These are phyloP conservation scores for Dicycla oo DNA, from an alignment of 2,888 invertebrate species.

Conservation along the genomic window DNA sequence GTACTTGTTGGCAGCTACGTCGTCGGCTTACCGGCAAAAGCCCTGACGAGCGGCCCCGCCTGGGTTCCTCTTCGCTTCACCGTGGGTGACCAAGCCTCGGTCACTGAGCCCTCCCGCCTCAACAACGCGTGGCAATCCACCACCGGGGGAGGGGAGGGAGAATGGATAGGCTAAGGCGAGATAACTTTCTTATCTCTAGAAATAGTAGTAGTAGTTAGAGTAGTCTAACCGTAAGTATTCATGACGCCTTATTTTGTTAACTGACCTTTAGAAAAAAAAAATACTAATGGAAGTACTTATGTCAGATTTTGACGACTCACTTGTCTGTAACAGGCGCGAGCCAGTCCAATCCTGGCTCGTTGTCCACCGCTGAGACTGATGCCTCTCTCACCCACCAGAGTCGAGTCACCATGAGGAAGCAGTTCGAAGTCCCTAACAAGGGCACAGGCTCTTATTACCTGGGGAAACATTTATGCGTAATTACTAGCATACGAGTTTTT, in stretches of 20 bases:
- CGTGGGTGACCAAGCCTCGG: too few relatives aligned
- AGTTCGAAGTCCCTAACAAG: slow-evolving; percentile 92
- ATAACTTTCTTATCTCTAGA: background rate
- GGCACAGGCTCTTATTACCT: slow-evolving; percentile 91
- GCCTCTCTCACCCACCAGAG: slow-evolving; percentile 94
- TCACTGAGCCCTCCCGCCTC: too few relatives aligned
- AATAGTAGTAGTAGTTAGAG: too few relatives aligned
- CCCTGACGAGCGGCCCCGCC: too few relatives aligned
- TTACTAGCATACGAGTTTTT: background rate
- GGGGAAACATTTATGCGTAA: background rate
- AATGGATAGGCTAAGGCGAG: background rate
- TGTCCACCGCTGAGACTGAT: slow-evolving; percentile 95
- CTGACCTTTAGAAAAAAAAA: background rate
- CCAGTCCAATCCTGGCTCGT: slow-evolving; percentile 94
- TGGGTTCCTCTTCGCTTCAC: too few relatives aligned
- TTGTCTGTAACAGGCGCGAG: slow-evolving; percentile 94
- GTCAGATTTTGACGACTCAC: slow-evolving; percentile 84
- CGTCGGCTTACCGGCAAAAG: too few relatives aligned
- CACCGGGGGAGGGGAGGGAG: too few relatives aligned
- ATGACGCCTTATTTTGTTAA: background rate
- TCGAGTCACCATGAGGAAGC: slow-evolving; percentile 93
- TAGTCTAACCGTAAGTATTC: background rate
- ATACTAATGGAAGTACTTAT: background rate
- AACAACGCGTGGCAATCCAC: too few relatives aligned
- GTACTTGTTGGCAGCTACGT: too few relatives aligned